A percentile compares a stretch with the other conserved stretches of the same genome.
Evolutionary conservation across 2,113 vertebrate species (phyloP).

Genomic region (Caretta caretta): DNA sequence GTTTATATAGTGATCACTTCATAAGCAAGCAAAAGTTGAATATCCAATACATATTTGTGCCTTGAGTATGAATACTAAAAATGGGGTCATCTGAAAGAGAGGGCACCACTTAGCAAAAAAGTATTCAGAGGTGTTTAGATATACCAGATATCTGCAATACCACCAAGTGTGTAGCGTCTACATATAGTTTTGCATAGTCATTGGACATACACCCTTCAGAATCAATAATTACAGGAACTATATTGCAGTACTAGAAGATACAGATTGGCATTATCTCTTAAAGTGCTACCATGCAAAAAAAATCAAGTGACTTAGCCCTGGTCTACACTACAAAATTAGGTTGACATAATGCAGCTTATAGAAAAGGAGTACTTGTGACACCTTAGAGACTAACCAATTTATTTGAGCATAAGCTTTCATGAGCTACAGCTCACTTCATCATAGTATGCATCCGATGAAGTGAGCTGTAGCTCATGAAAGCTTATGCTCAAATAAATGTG

Average conservation of each 20-base stretch:
- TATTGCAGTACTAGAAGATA: not conserved
- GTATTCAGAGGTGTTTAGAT: not conserved
- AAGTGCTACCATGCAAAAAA: not conserved
- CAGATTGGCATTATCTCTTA: not conserved
- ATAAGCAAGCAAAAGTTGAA: not conserved
- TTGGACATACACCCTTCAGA: not conserved
- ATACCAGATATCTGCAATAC: not conserved
- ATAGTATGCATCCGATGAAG: too few relatives aligned
- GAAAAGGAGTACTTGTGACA: too few relatives aligned
- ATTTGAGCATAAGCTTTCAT: too few relatives aligned
- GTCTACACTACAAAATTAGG: too few relatives aligned
- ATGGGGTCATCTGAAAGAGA: not conserved
- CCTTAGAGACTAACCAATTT: too few relatives aligned
- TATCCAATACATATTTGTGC: fast-evolving
- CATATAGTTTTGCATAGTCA: not conserved
- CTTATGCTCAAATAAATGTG: too few relatives aligned
- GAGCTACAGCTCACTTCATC: too few relatives aligned
- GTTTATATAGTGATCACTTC: not conserved
- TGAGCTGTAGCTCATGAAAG: too few relatives aligned
- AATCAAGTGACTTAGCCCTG: not conserved
- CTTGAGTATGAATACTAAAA: not conserved
- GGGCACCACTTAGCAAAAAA: not conserved
- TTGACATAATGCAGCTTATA: too few relatives aligned
- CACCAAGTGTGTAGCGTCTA: not conserved
- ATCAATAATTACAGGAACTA: too few relatives aligned